Base-by-base conservation (phyloP, 2,113 vertebrate genomes). In the Platichthys stellatus region DNA sequence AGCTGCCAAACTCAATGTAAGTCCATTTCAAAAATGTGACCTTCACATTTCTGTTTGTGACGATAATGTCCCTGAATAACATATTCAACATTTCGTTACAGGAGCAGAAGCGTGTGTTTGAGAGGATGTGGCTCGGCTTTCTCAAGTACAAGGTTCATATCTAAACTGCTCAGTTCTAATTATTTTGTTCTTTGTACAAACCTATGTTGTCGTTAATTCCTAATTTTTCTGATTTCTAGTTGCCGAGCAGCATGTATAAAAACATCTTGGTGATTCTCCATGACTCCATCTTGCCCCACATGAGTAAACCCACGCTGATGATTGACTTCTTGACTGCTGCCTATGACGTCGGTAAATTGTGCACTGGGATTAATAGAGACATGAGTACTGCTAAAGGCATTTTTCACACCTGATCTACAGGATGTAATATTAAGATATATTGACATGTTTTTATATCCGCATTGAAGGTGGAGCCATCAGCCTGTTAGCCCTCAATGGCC, bases 251-350 rank as follows among this genome's bases (percentile, higher is more conserved):
- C 80, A 94, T 99, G 69, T 99, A 96, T 84, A 99, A 98, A 89
- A 97, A 96, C 84, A 92, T 99, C 35, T 89, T 99, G 73, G 93
- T 98, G 61, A 95, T 97, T 60, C 84, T 97, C 59, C 97, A 98
- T 0, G 97, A 99, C 24, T 94, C 95, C 66, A 95, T 99, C 73
- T 85, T 99, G 80, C 97, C 97, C 0, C 92, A 97, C 85, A 95
- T 99, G 96, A 96, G 95, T 1, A 96, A 97, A 66, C 97, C 98
- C 43, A 92, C 95, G 0, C 93, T 99, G 59, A 95, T 99, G 96
- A 97, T 98, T 0, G 98, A 98, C 89, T 99, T 99, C 84, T 80
- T 99, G 76, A 98, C 96, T 0, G 95, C 95, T 0, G 97, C 98
- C 49, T 99, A 98, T 21, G 95, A 96, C 7, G 83, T 98, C 5